Evolutionary conservation across 2,113 vertebrate species (phyloP), one percentile per base, ranked within the genome.

Genomic region (Mola mola): DNA sequence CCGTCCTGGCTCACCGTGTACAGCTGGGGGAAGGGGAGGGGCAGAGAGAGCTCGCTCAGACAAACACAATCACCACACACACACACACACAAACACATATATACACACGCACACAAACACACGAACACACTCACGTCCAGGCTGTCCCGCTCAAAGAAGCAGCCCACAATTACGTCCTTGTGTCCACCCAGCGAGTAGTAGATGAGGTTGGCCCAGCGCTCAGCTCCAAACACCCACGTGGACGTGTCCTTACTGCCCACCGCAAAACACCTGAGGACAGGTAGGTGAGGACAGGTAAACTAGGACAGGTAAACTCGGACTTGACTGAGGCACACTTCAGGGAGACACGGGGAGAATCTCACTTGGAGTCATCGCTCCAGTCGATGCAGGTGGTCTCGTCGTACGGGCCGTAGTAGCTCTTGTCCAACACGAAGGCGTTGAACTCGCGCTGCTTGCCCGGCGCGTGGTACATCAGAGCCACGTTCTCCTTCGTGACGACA

Each of bases 331-430:
- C 29, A 1, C 10, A 12, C 4, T 1, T 38, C 12, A 38, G 12
- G 37, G 16, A 15, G 37, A 38, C 1, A 4, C 3, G n/a, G 37
- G n/a, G 37, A 8, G 7, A 8, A 6, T 48, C 93, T 89, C 82
- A 98, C 97, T 93, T 95, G 49, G 97, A 98, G 87, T 98, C 97
- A 4, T 95, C 94, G 0, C 95, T 98, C 97, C 97, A 99, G 90
- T 96, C 96, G 1, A 98, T 94, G 82, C 95, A 98, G 1, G 97
- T 98, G 36, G 96, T 99, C 75, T 98, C 96, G 25, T 98, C 97
- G 0, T 97, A 98, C 0, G 97, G 96, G 2, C 97, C 97, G 0
- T 93, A 97, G 49, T 95, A 99, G 36, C 94, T 97, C 85, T 97
- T 99, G 86, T 99, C 97, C 83, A 98, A 79, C 34, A 94, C 92